Percentiles rank a stretch among this genome's conserved stretches.
phyloP scores from a whole-genome alignment of 2,888 invertebrate species.

The Deilephila elpenor region DNA sequence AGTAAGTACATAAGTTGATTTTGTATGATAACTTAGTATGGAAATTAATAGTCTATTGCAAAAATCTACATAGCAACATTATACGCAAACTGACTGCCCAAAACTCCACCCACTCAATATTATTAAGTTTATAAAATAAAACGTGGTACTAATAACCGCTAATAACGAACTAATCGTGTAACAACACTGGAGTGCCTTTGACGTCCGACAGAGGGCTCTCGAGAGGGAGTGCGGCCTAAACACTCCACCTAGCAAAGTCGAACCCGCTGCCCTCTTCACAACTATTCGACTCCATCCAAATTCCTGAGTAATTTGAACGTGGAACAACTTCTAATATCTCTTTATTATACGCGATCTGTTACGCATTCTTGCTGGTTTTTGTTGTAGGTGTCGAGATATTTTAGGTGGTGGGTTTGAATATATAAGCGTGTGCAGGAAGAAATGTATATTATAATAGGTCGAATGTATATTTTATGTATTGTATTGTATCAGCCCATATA shows the following conservation, averaged over 20 bases:
- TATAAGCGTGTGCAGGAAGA: too few species aligned
- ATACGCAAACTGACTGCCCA: too few species aligned
- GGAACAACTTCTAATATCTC: slow-evolving; percentile 16
- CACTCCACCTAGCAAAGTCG: slow-evolving; percentile 46
- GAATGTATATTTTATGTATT: too few species aligned
- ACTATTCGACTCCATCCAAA: slow-evolving; percentile 47
- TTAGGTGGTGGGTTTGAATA: too few species aligned
- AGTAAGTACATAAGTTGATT: too few species aligned
- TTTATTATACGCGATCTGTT: slow-evolving; percentile 18
- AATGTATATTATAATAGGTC: too few species aligned
- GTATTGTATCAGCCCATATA: too few species aligned
- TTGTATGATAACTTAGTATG: too few species aligned
- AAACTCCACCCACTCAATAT: too few species aligned
- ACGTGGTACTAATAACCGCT: slow-evolving; percentile 5
- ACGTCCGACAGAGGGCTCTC: slow-evolving; percentile 42
- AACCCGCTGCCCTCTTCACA: slow-evolving; percentile 35
- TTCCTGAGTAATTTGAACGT: slow-evolving; percentile 44
- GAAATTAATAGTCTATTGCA: too few species aligned
- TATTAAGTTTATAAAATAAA: not conserved
- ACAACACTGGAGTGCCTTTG: slow-evolving; percentile 39
- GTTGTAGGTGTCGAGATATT: not conserved
- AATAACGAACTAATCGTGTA: slow-evolving; percentile 40
- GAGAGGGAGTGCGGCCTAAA: slow-evolving; percentile 47
- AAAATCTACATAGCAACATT: too few species aligned
- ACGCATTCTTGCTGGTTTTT: slow-evolving; percentile 3